These are phyloP conservation scores for Siderastrea radians DNA, from an alignment of 92 coral and sea anemone species.

Conservation along the genomic window DNA sequence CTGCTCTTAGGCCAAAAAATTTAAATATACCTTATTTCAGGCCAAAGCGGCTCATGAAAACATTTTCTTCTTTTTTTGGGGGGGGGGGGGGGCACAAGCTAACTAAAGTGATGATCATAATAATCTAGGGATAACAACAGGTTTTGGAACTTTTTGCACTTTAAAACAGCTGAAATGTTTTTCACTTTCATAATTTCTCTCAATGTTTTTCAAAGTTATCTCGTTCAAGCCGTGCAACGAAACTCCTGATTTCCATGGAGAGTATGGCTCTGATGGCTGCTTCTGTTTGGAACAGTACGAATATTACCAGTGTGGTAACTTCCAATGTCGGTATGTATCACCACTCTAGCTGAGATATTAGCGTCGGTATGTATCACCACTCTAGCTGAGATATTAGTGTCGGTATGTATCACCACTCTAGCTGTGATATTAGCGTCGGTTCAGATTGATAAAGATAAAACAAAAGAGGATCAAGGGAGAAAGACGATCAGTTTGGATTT, in stretches of 20 bases:
- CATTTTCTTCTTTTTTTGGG: neutral
- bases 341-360: neutral
- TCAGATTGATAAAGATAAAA: too few relatives aligned
- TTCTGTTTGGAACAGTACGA: conserved; percentile 37
- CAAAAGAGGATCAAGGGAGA: too few relatives aligned
- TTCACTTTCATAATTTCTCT: neutral
- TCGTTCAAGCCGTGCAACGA: conserved; percentile 59
- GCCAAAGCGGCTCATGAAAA: too few relatives aligned
- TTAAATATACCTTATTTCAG: neutral
- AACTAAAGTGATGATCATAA: too few relatives aligned
- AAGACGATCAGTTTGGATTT: too few relatives aligned
- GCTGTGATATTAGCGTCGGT: too few relatives aligned
- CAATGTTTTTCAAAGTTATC: conserved; percentile 39
- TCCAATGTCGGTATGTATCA: conserved; percentile 65
- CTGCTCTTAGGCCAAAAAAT: too few relatives aligned
- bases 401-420: conserved; percentile 37
- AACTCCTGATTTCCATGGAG: conserved; percentile 70
- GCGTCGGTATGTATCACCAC: neutral
- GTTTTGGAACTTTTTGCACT: too few relatives aligned
- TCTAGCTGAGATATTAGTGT: neutral
- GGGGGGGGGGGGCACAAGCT: too few relatives aligned
- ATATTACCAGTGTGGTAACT: conserved; percentile 44
- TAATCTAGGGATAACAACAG: too few relatives aligned
- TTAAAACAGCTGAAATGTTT: too few relatives aligned
- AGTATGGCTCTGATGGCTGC: conserved; percentile 65